A percentile compares a stretch with the other conserved stretches of the same genome.
Conservation (phyloP, 2,888 invertebrate species). For the Patella depressa region DNA sequence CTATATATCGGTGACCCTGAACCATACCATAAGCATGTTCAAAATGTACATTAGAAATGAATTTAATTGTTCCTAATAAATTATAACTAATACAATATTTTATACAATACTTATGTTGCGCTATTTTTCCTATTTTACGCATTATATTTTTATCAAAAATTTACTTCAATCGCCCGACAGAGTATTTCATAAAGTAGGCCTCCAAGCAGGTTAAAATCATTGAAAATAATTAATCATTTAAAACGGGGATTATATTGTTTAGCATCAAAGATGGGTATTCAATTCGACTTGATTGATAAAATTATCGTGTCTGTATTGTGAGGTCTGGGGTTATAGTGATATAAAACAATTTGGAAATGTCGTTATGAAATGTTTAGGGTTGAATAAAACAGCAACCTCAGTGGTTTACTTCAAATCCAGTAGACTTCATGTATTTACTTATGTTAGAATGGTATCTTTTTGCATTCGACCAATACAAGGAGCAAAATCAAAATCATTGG, state of each 20-base stretch:
- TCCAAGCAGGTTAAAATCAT: too few species aligned
- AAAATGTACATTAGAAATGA: too few species aligned
- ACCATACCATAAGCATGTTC: too few species aligned
- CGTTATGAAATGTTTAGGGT: not conserved
- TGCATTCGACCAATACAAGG: not conserved
- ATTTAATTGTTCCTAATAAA: too few species aligned
- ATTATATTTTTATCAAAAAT: too few species aligned
- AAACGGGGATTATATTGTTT: not conserved
- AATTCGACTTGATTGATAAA: not conserved
- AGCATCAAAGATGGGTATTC: not conserved
- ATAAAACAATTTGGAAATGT: not conserved
- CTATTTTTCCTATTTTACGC: too few species aligned
- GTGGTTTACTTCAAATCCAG: not conserved
- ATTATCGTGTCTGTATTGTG: not conserved
- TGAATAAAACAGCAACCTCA: not conserved
- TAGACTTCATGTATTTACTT: not conserved
- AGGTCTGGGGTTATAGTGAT: not conserved
- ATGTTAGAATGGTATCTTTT: not conserved
- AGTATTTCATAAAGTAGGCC: too few species aligned
- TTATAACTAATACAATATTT: too few species aligned
- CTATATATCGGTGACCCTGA: too few species aligned
- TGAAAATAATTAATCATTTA: not conserved
- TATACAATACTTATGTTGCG: too few species aligned
- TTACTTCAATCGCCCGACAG: too few species aligned
- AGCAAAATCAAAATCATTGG: not conserved